These are phyloP conservation scores for Poecilobothrus nobilitatus DNA, from an alignment of 2,888 invertebrate species.

Conservation along the genomic window DNA sequence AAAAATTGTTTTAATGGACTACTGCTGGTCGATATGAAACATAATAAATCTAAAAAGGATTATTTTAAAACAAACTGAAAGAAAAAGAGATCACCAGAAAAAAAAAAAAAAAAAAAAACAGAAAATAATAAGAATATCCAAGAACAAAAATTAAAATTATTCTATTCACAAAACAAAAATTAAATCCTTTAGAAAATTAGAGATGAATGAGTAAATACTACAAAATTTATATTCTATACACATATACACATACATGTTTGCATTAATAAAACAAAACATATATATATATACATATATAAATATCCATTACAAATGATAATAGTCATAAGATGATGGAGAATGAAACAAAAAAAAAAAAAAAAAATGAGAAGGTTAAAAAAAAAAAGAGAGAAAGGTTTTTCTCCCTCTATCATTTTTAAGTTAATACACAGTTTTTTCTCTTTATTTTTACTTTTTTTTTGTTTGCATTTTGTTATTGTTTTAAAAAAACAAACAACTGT, in stretches of 20 bases:
- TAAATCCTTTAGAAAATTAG: constrained; percentile 6
- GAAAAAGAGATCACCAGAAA: background rate
- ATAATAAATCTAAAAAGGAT: constrained; percentile 6
- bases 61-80: background rate
- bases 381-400: too few species aligned
- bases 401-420: too few species aligned
- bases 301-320: too few species aligned
- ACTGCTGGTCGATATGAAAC: background rate
- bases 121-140: too few species aligned
- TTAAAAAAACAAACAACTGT: too few species aligned
- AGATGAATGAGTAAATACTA: background rate
- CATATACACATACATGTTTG: background rate
- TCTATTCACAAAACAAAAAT: constrained; percentile 1
- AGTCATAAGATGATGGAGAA: too few species aligned
- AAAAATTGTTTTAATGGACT: background rate
- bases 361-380: too few species aligned
- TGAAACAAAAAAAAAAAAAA: too few species aligned
- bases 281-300: background rate
- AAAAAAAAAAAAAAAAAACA: background rate
- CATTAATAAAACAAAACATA: background rate
- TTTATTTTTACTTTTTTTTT: too few species aligned
- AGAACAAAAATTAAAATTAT: background rate
- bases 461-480: too few species aligned
- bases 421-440: too few species aligned
- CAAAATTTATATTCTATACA: background rate